Conservation (phyloP, 2,113 vertebrate genomes). For the Ptilonorhynchus violaceus region DNA sequence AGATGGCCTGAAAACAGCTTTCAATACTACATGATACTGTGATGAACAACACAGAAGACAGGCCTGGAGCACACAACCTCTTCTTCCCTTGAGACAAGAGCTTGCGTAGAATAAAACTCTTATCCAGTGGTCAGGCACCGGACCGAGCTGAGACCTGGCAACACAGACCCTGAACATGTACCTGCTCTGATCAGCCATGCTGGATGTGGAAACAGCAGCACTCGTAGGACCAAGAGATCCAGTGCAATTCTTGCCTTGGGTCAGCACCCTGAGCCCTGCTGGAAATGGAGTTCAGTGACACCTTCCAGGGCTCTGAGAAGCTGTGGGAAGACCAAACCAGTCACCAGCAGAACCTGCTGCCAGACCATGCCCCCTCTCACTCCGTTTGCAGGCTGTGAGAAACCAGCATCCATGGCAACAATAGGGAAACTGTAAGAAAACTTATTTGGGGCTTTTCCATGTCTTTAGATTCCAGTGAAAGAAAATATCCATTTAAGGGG, state of each 20-base stretch:
- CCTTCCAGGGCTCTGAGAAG: not conserved
- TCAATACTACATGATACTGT: rapidly evolving
- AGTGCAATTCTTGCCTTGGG: not conserved
- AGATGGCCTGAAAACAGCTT: not conserved
- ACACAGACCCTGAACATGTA: not conserved
- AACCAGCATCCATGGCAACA: not conserved
- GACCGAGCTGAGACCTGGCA: not conserved
- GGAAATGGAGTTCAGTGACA: not conserved
- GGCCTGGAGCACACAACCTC: not conserved
- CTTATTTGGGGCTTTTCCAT: not conserved
- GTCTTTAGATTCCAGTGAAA: not conserved
- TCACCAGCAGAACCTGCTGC: not conserved
- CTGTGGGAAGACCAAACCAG: not conserved
- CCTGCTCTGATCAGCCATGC: not conserved
- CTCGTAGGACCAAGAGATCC: not conserved
- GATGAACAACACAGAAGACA: not conserved
- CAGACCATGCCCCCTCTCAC: not conserved
- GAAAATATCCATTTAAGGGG: not conserved
- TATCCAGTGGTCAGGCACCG: not conserved
- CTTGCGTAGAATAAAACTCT: not conserved
- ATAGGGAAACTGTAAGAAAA: not conserved
- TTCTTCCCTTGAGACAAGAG: not conserved
- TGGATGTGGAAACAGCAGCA: rapidly evolving
- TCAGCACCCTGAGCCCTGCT: rapidly evolving
- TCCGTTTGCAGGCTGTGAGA: not conserved